Base-by-base conservation (phyloP, 53 echinoderm and acorn worm genomes). In the Crossaster papposus region DNA sequence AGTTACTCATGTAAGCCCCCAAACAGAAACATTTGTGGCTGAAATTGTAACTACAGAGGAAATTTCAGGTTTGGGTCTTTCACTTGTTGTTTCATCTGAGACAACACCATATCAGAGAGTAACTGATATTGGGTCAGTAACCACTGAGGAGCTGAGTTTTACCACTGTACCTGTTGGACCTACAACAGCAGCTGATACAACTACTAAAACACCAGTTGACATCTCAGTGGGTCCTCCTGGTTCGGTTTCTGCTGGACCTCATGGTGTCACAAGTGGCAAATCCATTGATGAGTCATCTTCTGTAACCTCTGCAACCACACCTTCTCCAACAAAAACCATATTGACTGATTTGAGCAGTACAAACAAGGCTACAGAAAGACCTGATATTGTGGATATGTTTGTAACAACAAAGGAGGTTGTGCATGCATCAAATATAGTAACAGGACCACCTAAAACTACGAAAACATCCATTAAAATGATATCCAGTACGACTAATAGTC, bases 81-180 rank as follows among this genome's bases (percentile, higher is more conserved):
- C 80, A 80, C 80, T n/a, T n/a, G n/a, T n/a, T n/a, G n/a, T n/a
- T n/a, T n/a, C n/a, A n/a, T n/a, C n/a, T n/a, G n/a, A n/a, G n/a
- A n/a, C n/a, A n/a, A n/a, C 72, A 72, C 55, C 31, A 72, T 72
- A 30, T 23, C 7, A 31, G 30, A 72, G 11, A 72, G 33, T 31
- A 30, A 72, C 72, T 72, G 72, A 72, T 72, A 9, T 72, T 4
- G 15, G 7, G 13, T 72, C n/a, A 36, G 29, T 37, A 12, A 44
- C 18, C 4, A 77, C 77, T 20, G 38, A 77, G 37, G 44, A 81
- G 65, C 54, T 52, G 24, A 80, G 29, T 17, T 72, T 68, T 18
- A 78, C 79, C 36, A 78, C 51, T 44, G 38, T 78, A 55, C 58
- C 81, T 54, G 54, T 58, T 54, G 14, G 26, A 54, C 29, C 54